Evolutionary conservation across 2,113 vertebrate genomes (phyloP).

Genomic region (Zootoca vivipara): DNA sequence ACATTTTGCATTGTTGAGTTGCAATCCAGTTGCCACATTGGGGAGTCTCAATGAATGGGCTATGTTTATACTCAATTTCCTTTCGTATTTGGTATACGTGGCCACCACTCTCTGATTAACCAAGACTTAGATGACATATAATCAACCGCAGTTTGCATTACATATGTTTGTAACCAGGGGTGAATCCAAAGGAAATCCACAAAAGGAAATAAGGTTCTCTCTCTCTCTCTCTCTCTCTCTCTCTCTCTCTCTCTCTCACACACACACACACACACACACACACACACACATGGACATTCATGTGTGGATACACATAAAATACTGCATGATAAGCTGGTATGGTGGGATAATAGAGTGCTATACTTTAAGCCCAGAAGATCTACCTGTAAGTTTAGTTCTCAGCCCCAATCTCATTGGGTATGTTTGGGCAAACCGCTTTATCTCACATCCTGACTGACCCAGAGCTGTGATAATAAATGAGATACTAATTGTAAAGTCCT

Average conservation of each 20-base stretch:
- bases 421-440: neutral
- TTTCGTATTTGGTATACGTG: neutral
- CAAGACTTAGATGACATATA: neutral
- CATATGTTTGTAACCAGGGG: neutral
- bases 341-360: neutral
- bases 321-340: neutral
- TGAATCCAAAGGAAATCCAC: neutral
- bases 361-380: neutral
- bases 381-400: neutral
- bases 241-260: neutral
- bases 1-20: neutral
- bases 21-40: neutral
- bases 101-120: neutral
- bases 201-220: too few species aligned
- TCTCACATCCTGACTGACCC: neutral
- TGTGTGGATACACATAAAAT: too few species aligned
- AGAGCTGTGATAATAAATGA: neutral
- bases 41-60: neutral
- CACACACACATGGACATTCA: too few species aligned
- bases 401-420: neutral
- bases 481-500: neutral
- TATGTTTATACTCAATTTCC: neutral
- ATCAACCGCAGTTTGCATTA: neutral
- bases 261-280: neutral
- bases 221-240: too few species aligned